phyloP scores from a whole-genome alignment of 2,797 vertebrate genomes.

The Limnodromus scolopaceus region DNA sequence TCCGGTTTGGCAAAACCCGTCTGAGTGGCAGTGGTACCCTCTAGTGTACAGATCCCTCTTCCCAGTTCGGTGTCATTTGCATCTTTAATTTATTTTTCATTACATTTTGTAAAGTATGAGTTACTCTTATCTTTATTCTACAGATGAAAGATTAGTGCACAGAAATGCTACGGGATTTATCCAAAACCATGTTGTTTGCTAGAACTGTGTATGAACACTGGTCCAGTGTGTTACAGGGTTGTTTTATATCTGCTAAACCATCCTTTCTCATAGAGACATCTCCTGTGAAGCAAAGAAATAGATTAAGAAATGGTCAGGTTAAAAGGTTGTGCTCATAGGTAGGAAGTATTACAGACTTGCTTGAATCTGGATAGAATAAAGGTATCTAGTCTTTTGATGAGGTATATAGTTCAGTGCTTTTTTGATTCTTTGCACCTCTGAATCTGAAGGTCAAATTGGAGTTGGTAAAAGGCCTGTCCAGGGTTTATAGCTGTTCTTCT shows the following conservation, averaged over 20 bases:
- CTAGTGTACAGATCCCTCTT: background rate
- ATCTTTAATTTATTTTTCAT: background rate
- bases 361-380: background rate
- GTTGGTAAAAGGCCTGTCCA: background rate
- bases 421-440: background rate
- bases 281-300: background rate
- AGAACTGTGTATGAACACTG: background rate
- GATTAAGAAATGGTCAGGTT: background rate
- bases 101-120: background rate
- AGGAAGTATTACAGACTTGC: background rate
- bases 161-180: background rate
- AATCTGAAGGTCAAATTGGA: background rate
- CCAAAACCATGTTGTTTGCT: background rate
- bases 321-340: background rate
- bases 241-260: background rate
- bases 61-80: background rate
- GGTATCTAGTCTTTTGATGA: background rate
- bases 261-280: background rate
- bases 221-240: background rate
- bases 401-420: background rate
- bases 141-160: background rate
- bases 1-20: background rate
- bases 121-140: background rate
- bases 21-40: background rate
- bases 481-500: background rate